Base-by-base conservation (phyloP, 30 jellyfish, hydroid and myxozoan genomes). In the Mastigias papua region DNA sequence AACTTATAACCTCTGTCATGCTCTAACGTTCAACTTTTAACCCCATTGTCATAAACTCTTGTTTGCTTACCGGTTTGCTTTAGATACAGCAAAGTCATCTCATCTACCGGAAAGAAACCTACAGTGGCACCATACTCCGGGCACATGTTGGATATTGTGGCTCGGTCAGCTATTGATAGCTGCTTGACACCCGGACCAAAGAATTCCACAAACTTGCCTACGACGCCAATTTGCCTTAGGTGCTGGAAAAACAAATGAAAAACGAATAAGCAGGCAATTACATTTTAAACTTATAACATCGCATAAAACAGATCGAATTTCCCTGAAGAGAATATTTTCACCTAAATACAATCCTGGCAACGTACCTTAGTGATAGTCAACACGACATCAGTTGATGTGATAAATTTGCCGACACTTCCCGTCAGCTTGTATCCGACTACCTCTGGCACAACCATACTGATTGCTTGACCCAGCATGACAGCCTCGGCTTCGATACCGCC, bases 401-500 rank as follows among this genome's bases (percentile, higher is more conserved):
- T 92, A 61, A 82, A 61, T 4, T 34, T 74, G 22, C 70, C 62
- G 27, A 93, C 48, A 27, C 37, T 48, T 1, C 98, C 98, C 0
- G 94, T 84, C 23, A 93, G 82, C 65, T 93, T 93, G 86, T 88
- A 93, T 2, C 98, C 98, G 37, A 93, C 94, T 13, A 93, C 98
- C 69, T 84, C 89, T 3, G 98, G 98, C 17, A 93, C 84, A 23
- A 88, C 91, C 98, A 93, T 93, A 46, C 96, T 85, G 35, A 93
- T 86, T 28, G 97, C 97, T 50, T 93, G 97, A 0, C 98, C 98
- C 20, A 93, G 84, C 98, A 93, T 93, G 57, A 89, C 98, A 1
- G 98, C 97, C 51, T 93, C 98, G 3, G 98, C 98, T 88, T 93
- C 98, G 37, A 93, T 93, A 26, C 98, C 98, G 23, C 98, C 98